phyloP scores from a whole-genome alignment of 2,888 invertebrate genomes.

The Petrolisthes manimaculis region DNA sequence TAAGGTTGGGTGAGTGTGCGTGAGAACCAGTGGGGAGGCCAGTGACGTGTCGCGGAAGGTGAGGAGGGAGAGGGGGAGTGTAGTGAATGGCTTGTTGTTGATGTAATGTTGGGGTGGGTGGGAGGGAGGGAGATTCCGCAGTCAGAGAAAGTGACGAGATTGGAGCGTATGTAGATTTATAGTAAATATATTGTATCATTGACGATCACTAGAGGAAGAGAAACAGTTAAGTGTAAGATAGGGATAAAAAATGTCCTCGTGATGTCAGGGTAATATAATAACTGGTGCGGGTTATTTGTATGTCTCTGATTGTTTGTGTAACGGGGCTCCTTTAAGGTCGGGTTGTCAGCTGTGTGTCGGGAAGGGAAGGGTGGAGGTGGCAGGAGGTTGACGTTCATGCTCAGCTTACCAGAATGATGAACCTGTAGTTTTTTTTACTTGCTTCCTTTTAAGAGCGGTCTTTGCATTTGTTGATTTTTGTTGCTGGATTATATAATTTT shows the following conservation, averaged over 20 bases:
- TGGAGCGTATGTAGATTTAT: background rate
- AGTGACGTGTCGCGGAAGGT: background rate
- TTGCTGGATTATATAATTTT: too few relatives aligned
- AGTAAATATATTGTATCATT: background rate
- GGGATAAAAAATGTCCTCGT: background rate
- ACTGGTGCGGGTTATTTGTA: background rate
- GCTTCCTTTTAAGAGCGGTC: too few relatives aligned
- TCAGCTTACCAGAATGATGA: background rate
- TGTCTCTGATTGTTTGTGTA: background rate
- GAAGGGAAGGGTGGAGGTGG: background rate
- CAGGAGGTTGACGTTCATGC: background rate
- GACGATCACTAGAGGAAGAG: background rate
- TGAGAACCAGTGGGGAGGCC: background rate
- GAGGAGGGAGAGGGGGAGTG: background rate
- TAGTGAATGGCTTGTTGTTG: background rate
- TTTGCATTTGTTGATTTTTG: too few relatives aligned
- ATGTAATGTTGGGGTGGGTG: background rate
- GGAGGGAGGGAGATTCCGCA: background rate
- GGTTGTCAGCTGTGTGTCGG: background rate
- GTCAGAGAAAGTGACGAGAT: background rate
- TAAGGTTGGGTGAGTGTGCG: slow-evolving; percentile 9
- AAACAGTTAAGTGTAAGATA: background rate
- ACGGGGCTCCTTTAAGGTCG: slow-evolving; percentile 7
- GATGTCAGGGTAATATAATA: background rate
- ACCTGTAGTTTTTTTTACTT: background rate